phyloP scores from a whole-genome alignment of 2,113 vertebrate species.

The Corapipo altera region DNA sequence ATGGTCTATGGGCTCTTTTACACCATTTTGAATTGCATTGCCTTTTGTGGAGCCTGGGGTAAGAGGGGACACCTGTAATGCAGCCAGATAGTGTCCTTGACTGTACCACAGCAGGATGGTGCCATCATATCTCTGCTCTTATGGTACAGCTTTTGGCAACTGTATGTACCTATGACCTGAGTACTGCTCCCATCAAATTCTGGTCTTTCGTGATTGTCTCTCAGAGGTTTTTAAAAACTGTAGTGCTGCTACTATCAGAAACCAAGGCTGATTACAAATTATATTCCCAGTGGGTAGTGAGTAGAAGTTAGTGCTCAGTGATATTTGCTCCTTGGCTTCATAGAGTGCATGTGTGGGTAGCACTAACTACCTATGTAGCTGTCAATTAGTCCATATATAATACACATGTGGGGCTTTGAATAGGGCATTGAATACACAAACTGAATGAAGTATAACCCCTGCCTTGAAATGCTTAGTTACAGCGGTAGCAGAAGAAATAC shows the following conservation, averaged over 20 bases:
- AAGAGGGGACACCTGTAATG: not conserved
- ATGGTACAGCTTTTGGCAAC: not conserved
- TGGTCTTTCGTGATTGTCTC: not conserved
- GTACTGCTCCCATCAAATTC: not conserved
- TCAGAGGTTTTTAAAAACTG: not conserved
- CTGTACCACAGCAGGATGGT: not conserved
- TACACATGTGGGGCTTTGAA: not conserved
- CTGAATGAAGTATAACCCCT: not conserved
- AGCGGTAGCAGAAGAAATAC: not conserved
- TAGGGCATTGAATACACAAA: not conserved
- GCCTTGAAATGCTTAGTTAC: not conserved
- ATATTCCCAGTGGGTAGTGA: not conserved
- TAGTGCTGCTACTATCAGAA: not conserved
- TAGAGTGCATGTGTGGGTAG: fast-evolving
- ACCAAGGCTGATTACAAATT: not conserved
- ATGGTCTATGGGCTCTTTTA: not conserved
- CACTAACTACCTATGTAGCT: not conserved
- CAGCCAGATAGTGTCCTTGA: not conserved
- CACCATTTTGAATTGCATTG: not conserved
- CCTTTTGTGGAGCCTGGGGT: not conserved
- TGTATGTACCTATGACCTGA: not conserved
- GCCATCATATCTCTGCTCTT: not conserved
- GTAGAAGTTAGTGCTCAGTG: not conserved
- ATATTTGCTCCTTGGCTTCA: not conserved
- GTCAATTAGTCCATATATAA: not conserved